Base-by-base conservation (phyloP, 2,888 invertebrate species). In the Epirrhoe alternata region DNA sequence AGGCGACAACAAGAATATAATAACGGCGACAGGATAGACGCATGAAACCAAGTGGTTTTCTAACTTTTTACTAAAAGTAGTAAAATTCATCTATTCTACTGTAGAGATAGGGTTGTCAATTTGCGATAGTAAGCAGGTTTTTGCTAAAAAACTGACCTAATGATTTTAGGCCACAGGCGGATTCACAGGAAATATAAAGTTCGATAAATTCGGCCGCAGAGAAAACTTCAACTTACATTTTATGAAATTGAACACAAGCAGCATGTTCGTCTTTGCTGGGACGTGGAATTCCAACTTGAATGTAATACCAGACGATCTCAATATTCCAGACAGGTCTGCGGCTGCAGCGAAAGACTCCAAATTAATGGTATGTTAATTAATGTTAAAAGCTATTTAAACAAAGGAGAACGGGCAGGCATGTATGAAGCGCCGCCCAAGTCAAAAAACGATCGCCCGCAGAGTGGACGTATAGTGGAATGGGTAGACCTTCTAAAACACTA, bases 191-290 rank as follows among this genome's bases (percentile, higher is more conserved):
- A 82, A 90, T 3, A 94, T 97, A 61, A 88, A 90, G 61, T 96
- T 97, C 77, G 95, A 96, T 76, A 88, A 94, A 35, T 79, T 94
- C 68, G 97, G 98, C 49, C 94, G 95, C 80, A 84, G 96, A 77
- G 88, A 88, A 69, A 86, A 95, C 81, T 94, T 97, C 79, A 89
- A 87, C 53, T 73, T 97, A 67, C 89, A 95, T 84, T 92, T 96
- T 73, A 90, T 91, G 5, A 92, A 91, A 78, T 72, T 92, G 51
- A 85, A 83, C 69, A 81, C 77, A 74, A 84, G 95, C 58, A 95
- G 96, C 84, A 79, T 95, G 63, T 94, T 94, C 77, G 85, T 90
- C 70, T 89, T 91, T 72, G 86, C 93, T 67, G 94, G 95, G 61
- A 85, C 94, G 73, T 94, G 95, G 86, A 82, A 94, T 50, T 95